Conservation (phyloP, 2,113 vertebrate genomes). For the Paratilapia polleni region DNA sequence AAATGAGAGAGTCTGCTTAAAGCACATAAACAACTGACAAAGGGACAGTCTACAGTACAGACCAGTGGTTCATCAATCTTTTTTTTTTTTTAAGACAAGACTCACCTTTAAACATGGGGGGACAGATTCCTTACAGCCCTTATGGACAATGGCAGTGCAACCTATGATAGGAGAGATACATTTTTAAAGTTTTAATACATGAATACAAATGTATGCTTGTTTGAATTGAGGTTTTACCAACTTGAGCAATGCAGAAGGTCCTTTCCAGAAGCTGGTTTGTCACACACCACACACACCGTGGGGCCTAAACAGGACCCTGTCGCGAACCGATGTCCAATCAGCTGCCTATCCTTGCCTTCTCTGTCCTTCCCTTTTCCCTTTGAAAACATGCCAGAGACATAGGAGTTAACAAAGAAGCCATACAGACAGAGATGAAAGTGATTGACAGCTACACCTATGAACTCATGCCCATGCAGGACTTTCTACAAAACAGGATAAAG, state of each 20-base stretch:
- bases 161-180: slow-evolving; percentile 75
- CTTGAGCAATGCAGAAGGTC: slow-evolving; percentile 90
- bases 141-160: slow-evolving; percentile 88
- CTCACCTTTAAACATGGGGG: slow-evolving; percentile 88
- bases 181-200: neutral
- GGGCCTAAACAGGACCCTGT: slow-evolving; percentile 84
- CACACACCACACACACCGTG: slow-evolving; percentile 86
- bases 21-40: neutral
- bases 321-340: slow-evolving; percentile 86
- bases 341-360: slow-evolving; percentile 88
- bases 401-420: slow-evolving; percentile 24
- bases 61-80: neutral
- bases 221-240: slow-evolving; percentile 75
- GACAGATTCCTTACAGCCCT: slow-evolving; percentile 86
- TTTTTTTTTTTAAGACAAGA: neutral
- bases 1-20: slow-evolving; percentile 30
- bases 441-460: neutral
- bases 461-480: neutral
- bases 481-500: neutral
- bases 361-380: slow-evolving; percentile 92
- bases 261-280: slow-evolving; percentile 87
- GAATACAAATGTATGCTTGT: neutral
- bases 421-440: neutral
- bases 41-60: neutral
- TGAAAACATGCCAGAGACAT: slow-evolving; percentile 64